Conservation (phyloP, 2,113 vertebrate species). For the Excalfactoria chinensis region DNA sequence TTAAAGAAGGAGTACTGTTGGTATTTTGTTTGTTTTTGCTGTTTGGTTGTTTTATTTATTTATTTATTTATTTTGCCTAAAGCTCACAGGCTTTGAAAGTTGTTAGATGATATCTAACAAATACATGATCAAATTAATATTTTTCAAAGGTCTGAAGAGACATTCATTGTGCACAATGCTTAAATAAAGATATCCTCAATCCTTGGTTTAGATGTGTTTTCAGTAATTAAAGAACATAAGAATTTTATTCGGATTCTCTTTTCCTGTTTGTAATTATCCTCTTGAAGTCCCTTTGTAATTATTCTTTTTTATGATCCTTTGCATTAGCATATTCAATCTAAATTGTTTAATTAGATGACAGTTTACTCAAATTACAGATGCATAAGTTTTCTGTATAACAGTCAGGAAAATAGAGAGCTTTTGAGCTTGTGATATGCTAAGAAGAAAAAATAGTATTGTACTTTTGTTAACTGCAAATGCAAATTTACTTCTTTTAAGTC, state of each 20-base stretch:
- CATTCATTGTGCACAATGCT: neutral
- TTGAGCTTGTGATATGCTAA: conserved; percentile 32
- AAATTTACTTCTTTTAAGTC: conserved; percentile 11
- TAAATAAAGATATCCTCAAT: conserved; percentile 66
- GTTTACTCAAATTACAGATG: conserved; percentile 75
- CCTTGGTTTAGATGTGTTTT: conserved; percentile 61
- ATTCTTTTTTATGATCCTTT: conserved; percentile 60
- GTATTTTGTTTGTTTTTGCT: neutral
- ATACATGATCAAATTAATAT: conserved; percentile 26
- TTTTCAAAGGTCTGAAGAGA: conserved; percentile 48
- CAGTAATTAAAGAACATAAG: conserved; percentile 74
- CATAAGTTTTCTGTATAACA: conserved; percentile 59
- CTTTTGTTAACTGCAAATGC: conserved; percentile 21
- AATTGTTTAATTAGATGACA: conserved; percentile 75
- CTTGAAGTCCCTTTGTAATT: conserved; percentile 75
- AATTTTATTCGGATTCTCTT: conserved; percentile 65
- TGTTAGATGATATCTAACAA: neutral
- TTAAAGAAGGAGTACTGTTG: neutral
- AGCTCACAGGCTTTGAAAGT: neutral
- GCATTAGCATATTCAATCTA: conserved; percentile 77
- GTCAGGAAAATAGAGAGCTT: conserved; percentile 53
- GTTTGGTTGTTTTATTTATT: no score
- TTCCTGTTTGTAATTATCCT: conserved; percentile 75
- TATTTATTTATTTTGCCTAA: accelerated
- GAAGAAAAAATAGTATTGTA: neutral